Conservation (phyloP, 2,113 vertebrate species). For the Corvus cornix region DNA sequence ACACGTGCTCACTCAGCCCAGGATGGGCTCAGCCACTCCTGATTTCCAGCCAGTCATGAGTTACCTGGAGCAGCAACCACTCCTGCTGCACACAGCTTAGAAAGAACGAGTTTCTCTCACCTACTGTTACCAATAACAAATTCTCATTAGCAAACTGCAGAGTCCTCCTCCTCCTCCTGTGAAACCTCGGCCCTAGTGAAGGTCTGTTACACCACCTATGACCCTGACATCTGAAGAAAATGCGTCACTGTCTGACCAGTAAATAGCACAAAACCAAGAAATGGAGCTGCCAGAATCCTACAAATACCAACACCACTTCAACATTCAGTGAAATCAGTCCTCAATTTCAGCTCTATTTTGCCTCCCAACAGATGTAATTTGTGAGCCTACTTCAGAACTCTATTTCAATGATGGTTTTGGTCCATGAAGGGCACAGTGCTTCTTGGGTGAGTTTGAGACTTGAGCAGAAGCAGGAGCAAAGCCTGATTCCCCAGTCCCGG, state of each 20-base stretch:
- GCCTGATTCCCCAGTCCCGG: not conserved
- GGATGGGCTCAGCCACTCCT: not conserved
- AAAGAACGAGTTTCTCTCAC: not conserved
- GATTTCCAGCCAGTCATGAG: rapidly evolving
- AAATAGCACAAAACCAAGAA: not conserved
- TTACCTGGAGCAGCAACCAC: not conserved
- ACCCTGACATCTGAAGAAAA: not conserved
- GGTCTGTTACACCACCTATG: not conserved
- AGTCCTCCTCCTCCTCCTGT: not conserved
- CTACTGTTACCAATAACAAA: not conserved
- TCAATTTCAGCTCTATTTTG: not conserved
- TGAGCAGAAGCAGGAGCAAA: not conserved
- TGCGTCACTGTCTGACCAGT: rapidly evolving
- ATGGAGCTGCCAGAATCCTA: not conserved
- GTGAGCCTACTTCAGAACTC: not conserved
- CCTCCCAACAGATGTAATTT: not conserved
- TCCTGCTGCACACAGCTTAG: not conserved
- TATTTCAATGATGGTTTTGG: not conserved
- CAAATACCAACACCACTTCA: not conserved
- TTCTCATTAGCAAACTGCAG: not conserved
- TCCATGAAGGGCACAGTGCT: not conserved
- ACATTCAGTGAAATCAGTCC: not conserved
- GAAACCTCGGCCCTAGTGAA: not conserved
- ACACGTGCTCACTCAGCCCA: not conserved
- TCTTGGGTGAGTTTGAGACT: not conserved